A percentile compares a stretch with the other conserved stretches of the same genome.
phyloP scores from a whole-genome alignment of 2,113 vertebrate genomes.

The Cochlearius cochlearius region DNA sequence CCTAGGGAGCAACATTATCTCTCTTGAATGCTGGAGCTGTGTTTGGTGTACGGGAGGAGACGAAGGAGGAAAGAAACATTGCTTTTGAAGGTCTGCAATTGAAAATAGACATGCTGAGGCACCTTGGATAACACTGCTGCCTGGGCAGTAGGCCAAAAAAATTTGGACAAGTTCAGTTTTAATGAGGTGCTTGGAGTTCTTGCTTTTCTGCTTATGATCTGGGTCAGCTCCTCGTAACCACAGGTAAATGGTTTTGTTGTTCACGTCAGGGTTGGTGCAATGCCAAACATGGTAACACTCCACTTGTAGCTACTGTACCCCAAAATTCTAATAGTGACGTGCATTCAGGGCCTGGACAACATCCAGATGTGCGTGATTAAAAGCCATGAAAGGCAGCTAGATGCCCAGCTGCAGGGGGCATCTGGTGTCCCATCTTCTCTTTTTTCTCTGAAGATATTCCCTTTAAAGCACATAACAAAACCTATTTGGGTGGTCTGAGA shows the following conservation, averaged over 20 bases:
- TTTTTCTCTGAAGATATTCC: neutral
- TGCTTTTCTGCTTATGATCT: neutral
- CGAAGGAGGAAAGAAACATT: neutral
- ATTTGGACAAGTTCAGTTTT: neutral
- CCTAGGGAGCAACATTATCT: neutral
- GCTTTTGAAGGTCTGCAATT: neutral
- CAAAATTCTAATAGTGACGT: neutral
- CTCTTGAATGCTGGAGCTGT: neutral
- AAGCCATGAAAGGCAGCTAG: neutral
- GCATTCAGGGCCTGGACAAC: neutral
- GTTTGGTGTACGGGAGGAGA: neutral
- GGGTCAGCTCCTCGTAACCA: neutral
- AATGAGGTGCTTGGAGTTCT: slow-evolving; percentile 6
- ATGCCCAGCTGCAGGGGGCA: neutral
- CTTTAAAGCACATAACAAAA: neutral
- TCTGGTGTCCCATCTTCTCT: neutral
- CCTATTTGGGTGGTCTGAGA: neutral
- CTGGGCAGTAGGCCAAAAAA: neutral
- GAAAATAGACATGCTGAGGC: neutral
- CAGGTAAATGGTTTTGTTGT: neutral
- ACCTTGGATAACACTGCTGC: neutral
- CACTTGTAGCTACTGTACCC: neutral
- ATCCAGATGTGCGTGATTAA: neutral
- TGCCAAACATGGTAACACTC: neutral
- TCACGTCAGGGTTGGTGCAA: neutral